Base-by-base conservation (phyloP, 2,888 invertebrate species). In the Thecocarcelia acutangulata region DNA sequence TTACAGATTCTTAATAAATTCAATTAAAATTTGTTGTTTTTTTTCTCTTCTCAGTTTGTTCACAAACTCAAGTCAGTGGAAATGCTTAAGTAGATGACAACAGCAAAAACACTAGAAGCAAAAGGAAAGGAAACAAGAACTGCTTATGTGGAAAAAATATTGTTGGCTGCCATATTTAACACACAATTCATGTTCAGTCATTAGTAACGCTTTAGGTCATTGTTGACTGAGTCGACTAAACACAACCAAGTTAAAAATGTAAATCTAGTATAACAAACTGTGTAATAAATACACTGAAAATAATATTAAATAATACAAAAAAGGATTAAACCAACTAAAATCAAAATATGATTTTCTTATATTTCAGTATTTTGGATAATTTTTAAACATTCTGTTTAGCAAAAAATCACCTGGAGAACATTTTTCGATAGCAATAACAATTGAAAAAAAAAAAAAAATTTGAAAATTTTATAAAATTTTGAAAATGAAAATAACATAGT, bases 181-280 rank as follows among this genome's bases (percentile, higher is more conserved):
- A 72, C 63, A 68, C 75, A 66, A 80, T 72, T 75, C 72, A 72
- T 76, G 75, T 76, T 80, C 70, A 56, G 40, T 81, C 76, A 81
- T 76, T 81, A 73, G 76, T 76, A 76, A 76, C 61, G 80, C 72
- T 72, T 68, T 73, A 46, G 75, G 72, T 66, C 66, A 68, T 56
- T 72, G 56, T 66, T 74, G 68, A 59, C 59, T 66, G 56, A 33
- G 59, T 72, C 64, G 64, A 61, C 76, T 46, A 48, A 63, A 40
- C 46, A 76, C 52, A 69, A 24, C 12, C 46, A 44, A 52, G 28
- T 5, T 52, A 28, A 64, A 52, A 21, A 19, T 5, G n/a, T 44
- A 40, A 64, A n/a, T n/a, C 1, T n/a, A 5, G 46, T 1, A 37
- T 9, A 33, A 33, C 33, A 33, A 33, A 9, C 9, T 33, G 3